Percentiles rank a stretch among this genome's conserved stretches.
These are phyloP conservation scores for Antigone vipio DNA, from an alignment of 2,113 vertebrate species.

Conservation along the genomic window DNA sequence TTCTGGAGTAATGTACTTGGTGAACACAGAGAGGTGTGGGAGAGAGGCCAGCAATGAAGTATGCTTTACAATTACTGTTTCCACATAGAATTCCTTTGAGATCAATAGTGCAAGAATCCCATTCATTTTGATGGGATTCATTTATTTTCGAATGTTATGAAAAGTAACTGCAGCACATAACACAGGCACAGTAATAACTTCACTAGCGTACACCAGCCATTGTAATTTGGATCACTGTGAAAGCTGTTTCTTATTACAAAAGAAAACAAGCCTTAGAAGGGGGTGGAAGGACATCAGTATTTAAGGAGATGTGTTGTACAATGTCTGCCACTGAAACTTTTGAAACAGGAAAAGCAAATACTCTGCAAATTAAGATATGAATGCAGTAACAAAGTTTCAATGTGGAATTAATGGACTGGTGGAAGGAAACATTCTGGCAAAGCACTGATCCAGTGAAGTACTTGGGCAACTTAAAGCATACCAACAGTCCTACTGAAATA, in stretches of 20 bases:
- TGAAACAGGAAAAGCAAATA: background rate
- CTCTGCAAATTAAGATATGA: background rate
- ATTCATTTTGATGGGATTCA: conserved; percentile 41
- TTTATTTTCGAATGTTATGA: conserved; percentile 9
- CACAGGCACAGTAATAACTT: background rate
- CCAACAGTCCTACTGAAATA: background rate
- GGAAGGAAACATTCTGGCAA: background rate
- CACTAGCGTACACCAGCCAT: background rate
- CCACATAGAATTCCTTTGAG: conserved; percentile 26
- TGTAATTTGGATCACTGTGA: background rate
- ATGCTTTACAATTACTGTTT: conserved; percentile 48
- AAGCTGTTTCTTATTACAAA: background rate
- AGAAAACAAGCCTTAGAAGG: background rate
- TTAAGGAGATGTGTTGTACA: background rate
- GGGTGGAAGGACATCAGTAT: background rate
- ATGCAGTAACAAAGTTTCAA: background rate
- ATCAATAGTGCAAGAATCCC: conserved; percentile 26
- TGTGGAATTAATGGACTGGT: background rate
- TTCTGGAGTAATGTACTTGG: background rate
- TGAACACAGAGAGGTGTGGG: background rate
- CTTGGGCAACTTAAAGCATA: background rate
- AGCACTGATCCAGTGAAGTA: background rate
- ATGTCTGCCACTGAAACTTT: background rate
- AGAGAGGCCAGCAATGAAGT: conserved; percentile 5
- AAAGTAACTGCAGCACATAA: conserved; percentile 34